These are phyloP conservation scores for Heloderma charlesbogerti DNA, from an alignment of 2,113 vertebrate species.

Conservation along the genomic window DNA sequence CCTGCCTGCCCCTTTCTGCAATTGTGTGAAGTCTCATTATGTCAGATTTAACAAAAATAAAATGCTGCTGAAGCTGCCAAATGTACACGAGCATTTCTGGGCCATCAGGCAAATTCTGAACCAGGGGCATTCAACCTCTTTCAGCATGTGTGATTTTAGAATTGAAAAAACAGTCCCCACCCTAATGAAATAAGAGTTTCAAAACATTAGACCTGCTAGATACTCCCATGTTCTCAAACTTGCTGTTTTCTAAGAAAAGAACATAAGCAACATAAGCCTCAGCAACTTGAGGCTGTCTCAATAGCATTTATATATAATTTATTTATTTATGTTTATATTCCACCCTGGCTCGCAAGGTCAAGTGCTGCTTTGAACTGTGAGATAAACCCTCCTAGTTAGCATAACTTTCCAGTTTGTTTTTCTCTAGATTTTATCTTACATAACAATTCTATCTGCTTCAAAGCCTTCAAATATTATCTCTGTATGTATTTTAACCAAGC, in stretches of 20 bases:
- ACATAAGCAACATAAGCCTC: not conserved
- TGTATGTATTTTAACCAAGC: constrained; percentile 36
- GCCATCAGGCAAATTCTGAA: not conserved
- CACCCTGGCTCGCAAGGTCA: not conserved
- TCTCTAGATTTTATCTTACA: not conserved
- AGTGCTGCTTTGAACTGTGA: not conserved
- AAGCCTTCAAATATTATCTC: not conserved
- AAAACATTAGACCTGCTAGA: not conserved
- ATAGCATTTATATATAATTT: not conserved
- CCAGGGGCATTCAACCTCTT: too few species aligned
- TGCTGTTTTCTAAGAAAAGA: not conserved
- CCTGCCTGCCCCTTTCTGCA: not conserved
- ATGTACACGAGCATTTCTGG: not conserved
- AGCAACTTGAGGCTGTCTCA: not conserved
- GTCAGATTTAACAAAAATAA: not conserved
- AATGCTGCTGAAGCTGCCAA: not conserved
- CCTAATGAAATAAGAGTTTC: not conserved
- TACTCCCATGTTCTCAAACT: not conserved
- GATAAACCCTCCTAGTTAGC: not conserved
- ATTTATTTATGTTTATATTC: too few species aligned
- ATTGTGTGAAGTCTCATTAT: not conserved
- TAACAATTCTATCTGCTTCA: not conserved
- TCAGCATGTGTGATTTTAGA: not conserved
- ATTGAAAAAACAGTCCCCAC: not conserved
- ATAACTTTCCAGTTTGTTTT: not conserved